A percentile compares a stretch with the other conserved stretches of the same genome.
Conservation (phyloP, 2,113 vertebrate genomes). For the Leiothrix lutea region DNA sequence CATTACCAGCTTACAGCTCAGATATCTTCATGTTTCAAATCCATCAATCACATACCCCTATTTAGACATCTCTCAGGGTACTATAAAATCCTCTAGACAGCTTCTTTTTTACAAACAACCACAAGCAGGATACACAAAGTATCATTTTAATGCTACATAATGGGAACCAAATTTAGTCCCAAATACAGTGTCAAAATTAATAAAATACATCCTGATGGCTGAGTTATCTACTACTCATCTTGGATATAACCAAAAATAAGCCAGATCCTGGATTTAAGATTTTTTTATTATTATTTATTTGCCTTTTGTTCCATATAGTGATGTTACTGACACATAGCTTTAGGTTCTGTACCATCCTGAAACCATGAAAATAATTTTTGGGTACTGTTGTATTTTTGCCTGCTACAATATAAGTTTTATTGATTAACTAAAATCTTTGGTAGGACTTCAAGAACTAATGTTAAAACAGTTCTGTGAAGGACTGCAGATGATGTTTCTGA, state of each 20-base stretch:
- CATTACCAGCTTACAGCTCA: neutral
- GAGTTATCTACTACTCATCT: neutral
- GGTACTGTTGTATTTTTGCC: neutral
- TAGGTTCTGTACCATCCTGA: neutral
- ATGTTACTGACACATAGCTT: neutral
- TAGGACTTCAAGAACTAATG: neutral
- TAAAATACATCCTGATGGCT: neutral
- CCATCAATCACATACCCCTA: neutral
- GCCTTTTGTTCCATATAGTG: neutral
- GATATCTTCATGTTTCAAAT: neutral
- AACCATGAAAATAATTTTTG: neutral
- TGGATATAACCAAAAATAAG: neutral
- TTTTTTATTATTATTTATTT: neutral
- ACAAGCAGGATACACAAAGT: neutral
- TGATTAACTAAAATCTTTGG: neutral
- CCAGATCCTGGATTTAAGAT: fast-evolving
- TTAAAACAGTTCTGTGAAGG: neutral
- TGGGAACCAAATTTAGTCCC: neutral
- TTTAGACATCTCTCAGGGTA: neutral
- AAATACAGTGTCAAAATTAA: neutral
- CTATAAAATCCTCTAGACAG: neutral
- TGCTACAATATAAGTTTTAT: neutral
- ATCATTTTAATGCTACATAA: neutral
- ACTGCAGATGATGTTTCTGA: neutral
- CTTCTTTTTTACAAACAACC: neutral